These are phyloP conservation scores for Nysson spinosus DNA, from an alignment of 2,888 invertebrate species.

Conservation along the genomic window DNA sequence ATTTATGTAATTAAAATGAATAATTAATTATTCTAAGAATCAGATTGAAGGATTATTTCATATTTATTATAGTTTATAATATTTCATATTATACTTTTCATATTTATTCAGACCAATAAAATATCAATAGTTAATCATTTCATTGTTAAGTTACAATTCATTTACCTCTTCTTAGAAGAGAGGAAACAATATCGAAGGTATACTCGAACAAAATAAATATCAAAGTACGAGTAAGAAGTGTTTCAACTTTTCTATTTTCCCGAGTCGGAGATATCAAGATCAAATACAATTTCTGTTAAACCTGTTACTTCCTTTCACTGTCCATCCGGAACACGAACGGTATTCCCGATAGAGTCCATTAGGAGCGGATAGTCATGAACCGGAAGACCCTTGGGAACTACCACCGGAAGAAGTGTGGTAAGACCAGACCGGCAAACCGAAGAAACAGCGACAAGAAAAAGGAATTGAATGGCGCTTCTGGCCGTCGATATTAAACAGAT, in stretches of 20 bases:
- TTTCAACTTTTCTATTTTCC: conserved; percentile 35
- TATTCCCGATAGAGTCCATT: conserved; percentile 63
- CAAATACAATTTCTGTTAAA: conserved; percentile 68
- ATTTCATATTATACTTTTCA: no score
- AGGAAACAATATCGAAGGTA: no score
- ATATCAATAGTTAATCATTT: no score
- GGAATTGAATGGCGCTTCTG: conserved; percentile 17
- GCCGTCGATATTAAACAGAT: conserved; percentile 22
- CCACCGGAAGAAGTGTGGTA: conserved; percentile 42
- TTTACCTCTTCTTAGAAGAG: no score
- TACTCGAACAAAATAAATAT: no score
- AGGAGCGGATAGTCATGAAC: conserved; percentile 59
- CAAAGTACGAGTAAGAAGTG: no score
- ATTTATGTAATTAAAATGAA: no score
- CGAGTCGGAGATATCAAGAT: conserved; percentile 46
- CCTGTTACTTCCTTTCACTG: conserved; percentile 60
- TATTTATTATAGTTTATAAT: no score
- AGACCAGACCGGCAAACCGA: conserved; percentile 26
- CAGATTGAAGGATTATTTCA: no score
- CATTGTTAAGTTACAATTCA: no score
- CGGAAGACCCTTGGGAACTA: conserved; percentile 65
- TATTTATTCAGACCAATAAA: no score
- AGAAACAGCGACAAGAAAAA: conserved; percentile 33
- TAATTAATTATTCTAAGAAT: no score
- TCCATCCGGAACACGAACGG: conserved; percentile 53